Conservation (phyloP, 2,797 vertebrate genomes). For the Enteromius treurensis region DNA sequence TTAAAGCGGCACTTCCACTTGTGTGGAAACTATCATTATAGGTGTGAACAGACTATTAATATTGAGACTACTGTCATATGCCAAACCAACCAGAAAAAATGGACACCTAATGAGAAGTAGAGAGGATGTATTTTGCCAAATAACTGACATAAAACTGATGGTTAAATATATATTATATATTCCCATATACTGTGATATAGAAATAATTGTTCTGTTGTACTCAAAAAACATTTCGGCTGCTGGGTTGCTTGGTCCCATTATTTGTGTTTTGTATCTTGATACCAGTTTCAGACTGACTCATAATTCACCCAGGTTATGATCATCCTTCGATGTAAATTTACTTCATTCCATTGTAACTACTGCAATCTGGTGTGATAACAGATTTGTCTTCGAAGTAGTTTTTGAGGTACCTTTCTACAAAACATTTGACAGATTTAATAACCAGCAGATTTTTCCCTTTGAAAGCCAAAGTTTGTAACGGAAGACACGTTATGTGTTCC, state of each 20-base stretch:
- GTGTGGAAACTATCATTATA: not conserved
- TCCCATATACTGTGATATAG: not conserved
- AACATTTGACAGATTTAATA: not conserved
- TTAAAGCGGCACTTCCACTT: not conserved
- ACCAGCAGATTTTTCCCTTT: slow-evolving; percentile 10
- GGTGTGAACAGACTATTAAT: not conserved
- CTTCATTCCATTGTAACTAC: not conserved
- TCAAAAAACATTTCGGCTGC: not conserved
- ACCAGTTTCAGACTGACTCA: not conserved
- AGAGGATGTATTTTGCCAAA: not conserved
- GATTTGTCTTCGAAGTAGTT: not conserved
- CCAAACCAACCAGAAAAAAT: not conserved
- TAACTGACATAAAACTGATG: not conserved
- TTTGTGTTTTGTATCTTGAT: not conserved
- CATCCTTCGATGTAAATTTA: not conserved
- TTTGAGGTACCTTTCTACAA: not conserved
- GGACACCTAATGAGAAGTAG: not conserved
- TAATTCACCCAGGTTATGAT: not conserved
- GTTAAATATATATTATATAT: too few species aligned
- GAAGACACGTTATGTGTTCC: not conserved
- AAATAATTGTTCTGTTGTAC: not conserved
- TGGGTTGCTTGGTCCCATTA: not conserved
- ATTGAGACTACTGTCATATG: not conserved
- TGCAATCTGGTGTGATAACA: not conserved
- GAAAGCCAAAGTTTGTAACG: slow-evolving; percentile 30